Percentiles rank a stretch among this genome's conserved stretches.
Conservation (phyloP, 2,113 vertebrate species). For the Isichthys henryi region DNA sequence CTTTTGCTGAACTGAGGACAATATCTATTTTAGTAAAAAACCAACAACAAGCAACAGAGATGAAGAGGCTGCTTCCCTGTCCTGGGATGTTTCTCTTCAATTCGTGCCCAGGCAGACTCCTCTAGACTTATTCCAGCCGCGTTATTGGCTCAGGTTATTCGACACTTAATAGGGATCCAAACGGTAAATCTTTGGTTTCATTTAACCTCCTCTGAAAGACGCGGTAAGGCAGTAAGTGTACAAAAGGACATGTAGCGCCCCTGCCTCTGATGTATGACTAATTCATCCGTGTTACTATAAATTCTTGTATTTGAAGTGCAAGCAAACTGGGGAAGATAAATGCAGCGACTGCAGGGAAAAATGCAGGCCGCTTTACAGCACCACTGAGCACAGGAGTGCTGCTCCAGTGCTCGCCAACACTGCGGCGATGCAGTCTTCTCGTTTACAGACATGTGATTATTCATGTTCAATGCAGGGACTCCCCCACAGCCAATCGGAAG, state of each 20-base stretch:
- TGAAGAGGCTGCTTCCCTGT: background rate
- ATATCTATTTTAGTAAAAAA: background rate
- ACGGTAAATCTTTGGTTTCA: background rate
- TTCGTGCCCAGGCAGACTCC: background rate
- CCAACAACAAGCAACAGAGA: background rate
- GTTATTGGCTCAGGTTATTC: background rate
- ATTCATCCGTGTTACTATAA: background rate
- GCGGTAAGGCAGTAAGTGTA: background rate
- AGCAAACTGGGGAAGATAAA: background rate
- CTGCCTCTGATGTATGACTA: background rate
- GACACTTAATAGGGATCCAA: background rate
- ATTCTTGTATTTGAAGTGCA: background rate
- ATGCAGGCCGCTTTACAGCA: background rate
- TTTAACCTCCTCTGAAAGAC: constrained; percentile 1
- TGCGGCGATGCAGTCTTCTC: background rate
- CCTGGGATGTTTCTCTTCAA: background rate
- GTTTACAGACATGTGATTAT: background rate
- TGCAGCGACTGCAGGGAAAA: background rate
- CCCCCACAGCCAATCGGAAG: background rate
- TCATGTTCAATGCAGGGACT: background rate
- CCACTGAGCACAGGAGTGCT: background rate
- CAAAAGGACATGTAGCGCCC: background rate
- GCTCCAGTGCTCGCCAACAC: background rate
- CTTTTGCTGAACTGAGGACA: background rate
- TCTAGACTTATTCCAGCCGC: background rate